Evolutionary conservation across 2,888 invertebrate genomes (phyloP), one percentile per base, ranked within the genome.

Genomic region (Chouioia cunea): DNA sequence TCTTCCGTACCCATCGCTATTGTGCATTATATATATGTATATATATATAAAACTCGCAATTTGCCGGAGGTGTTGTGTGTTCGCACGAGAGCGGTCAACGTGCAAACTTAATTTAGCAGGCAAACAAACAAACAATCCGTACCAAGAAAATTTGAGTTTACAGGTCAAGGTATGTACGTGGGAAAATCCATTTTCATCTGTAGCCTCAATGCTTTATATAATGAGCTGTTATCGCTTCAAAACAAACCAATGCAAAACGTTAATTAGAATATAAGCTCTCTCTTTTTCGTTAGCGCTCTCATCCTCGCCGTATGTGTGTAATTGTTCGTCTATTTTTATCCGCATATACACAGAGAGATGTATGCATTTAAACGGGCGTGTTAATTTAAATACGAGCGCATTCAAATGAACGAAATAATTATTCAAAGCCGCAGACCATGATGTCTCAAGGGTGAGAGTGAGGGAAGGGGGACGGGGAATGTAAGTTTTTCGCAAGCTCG

Each of bases 341-440:
- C n/a, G 27, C 27, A 27, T 27, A 27, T 27, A 27, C 27, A 27
- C 27, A 27, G 6, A 27, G 27, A 27, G 27, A 27, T 27, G 27
- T 27, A 6, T 15, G 47, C 20, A 66, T 71, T 66, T 63, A 63
- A 66, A 71, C 4, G 15, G 44, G 18, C 59, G 43, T 27, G 54
- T 65, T 54, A 36, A 71, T 67, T 67, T 56, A 63, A 66, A 66
- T 63, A 63, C 53, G 46, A 4, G 20, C 50, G 65, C 66, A 59
- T 71, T 58, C 62, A 64, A 71, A 63, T 27, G 58, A 58, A 58
- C 58, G 50, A 67, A 71, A 67, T 63, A 71, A 71, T 67, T 71
- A 67, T 71, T 67, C 67, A 53, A 54, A 53, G 15, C 43, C 43
- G n/a, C 44, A 3, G 27, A 6, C 47, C 56, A 65, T 70, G 59